Evolutionary conservation across 2,113 vertebrate genomes (phyloP).

Genomic region (Glaucomys volans): DNA sequence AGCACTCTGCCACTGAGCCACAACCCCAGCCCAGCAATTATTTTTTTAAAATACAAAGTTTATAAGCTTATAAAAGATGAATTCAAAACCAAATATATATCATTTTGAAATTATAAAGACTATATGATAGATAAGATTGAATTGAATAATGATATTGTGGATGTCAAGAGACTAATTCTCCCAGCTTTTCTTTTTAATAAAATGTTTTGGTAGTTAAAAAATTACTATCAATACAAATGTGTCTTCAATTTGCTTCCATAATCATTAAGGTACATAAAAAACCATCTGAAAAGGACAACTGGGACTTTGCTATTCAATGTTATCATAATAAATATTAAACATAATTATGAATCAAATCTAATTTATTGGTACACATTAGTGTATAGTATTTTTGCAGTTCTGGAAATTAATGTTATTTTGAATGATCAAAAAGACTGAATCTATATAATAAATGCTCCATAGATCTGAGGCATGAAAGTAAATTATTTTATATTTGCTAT

Average conservation of each 20-base stretch:
- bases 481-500: conserved; percentile 74
- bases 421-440: conserved; percentile 65
- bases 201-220: conserved; percentile 66
- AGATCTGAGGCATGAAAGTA: background rate
- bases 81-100: conserved; percentile 28
- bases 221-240: conserved; percentile 63
- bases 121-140: background rate
- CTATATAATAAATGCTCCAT: conserved; percentile 45
- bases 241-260: conserved; percentile 74
- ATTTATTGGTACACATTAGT: conserved; percentile 25
- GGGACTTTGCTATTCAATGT: conserved; percentile 34
- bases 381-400: background rate
- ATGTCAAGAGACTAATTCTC: background rate
- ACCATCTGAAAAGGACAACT: conserved; percentile 65
- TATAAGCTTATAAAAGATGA: conserved; percentile 13
- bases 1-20: too few species aligned
- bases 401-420: conserved; percentile 48
- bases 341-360: conserved; percentile 75
- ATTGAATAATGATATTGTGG: background rate
- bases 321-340: conserved; percentile 73
- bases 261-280: conserved; percentile 66
- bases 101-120: background rate
- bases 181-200: conserved; percentile 63
- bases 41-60: background rate
- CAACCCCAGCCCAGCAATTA: too few species aligned